Evolutionary conservation across 1,140 invertebrate species (phyloP), one percentile per base, ranked within the genome.

Genomic region (Apis laboriosa): DNA sequence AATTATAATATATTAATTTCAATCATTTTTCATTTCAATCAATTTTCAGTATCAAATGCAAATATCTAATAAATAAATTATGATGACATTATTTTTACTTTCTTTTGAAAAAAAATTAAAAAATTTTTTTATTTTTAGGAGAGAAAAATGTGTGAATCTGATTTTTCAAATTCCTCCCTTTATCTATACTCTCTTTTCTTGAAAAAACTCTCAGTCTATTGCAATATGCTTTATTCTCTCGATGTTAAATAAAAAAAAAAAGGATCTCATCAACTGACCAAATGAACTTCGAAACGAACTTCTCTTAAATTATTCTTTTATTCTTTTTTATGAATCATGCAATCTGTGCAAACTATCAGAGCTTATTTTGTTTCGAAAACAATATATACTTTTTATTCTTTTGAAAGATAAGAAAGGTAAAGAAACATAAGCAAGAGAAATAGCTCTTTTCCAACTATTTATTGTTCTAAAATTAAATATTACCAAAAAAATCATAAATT

Each of bases 391-490:
- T 51, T 51, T n/a, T 4, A 21, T 4, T 15, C 34, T 67, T 49
- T 13, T 43, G 5, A 43, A 43, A 43, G 34, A 43, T 43, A 43
- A 43, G 34, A 7, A 68, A n/a, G 11, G 19, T 49, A 49, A 61
- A 60, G 72, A 15, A 74, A 74, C 34, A 74, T 19, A 74, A 24
- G 12, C 34, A n/a, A 24, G 34, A n/a, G 13, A 34, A 43, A 12
- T 28, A n/a, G 19, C 9, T 61, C 56, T 13, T 43, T 49, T 74
- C n/a, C 19, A 15, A 4, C 13, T 74, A 21, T 74, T 74, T 61
- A 74, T 58, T 3, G 34, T 24, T 61, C 72, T 74, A 74, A 61
- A 74, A 49, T 21, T 61, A 73, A 9, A 72, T 28, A n/a, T 19
- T 8, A 12, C 0, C 0, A 55, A 28, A 53, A 17, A 43, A n/a